A percentile compares a stretch with the other conserved stretches of the same genome.
These are phyloP conservation scores for Hiodon tergisus DNA, from an alignment of 2,113 vertebrate species.

Conservation along the genomic window DNA sequence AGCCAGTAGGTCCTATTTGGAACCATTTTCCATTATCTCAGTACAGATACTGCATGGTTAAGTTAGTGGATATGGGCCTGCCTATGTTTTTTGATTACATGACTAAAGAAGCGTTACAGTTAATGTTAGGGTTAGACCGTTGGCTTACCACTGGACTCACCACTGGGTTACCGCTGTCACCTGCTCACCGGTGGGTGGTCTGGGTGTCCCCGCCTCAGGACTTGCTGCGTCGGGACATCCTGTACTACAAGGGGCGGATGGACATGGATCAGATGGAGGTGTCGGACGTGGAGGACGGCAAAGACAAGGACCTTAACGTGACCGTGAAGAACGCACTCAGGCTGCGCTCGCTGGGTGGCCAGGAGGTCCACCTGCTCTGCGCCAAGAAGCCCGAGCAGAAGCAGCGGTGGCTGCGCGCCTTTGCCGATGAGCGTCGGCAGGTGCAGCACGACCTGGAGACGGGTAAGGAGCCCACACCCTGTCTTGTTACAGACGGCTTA, in stretches of 20 bases:
- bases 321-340: conserved; percentile 86
- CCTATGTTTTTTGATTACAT: neutral
- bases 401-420: conserved; percentile 85
- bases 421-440: conserved; percentile 80
- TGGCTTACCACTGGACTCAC: too few species aligned
- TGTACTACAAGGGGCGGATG: conserved; percentile 88
- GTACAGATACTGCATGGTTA: neutral
- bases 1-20: neutral
- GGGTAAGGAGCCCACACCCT: conserved; percentile 53
- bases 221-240: conserved; percentile 81
- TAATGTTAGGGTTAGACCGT: too few species aligned
- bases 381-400: conserved; percentile 91
- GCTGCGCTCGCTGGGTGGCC: conserved; percentile 57
- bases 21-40: too few species aligned
- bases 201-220: conserved; percentile 61
- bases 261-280: conserved; percentile 86
- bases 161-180: too few species aligned
- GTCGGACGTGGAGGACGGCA: conserved; percentile 82
- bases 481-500: neutral
- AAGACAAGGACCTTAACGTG: conserved; percentile 84
- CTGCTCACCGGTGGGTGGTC: neutral
- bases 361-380: conserved; percentile 78
- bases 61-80: neutral
- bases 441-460: conserved; percentile 85
- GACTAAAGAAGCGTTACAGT: too few species aligned